These are phyloP conservation scores for Charina bottae DNA, from an alignment of 2,113 vertebrate genomes.

Conservation along the genomic window DNA sequence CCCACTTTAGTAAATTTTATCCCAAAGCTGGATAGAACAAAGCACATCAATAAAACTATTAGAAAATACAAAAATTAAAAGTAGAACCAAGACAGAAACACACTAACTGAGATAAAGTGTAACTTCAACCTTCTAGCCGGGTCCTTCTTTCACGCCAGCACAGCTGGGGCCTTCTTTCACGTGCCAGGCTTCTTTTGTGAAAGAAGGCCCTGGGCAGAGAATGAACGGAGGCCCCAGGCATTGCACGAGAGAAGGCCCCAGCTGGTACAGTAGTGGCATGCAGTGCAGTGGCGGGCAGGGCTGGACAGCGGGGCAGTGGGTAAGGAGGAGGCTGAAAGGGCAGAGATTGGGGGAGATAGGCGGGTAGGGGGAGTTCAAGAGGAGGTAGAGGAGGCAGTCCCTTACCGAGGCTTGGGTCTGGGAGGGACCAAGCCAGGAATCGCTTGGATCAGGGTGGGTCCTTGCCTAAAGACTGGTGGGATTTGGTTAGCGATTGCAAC, in stretches of 20 bases:
- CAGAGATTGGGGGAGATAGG: background rate
- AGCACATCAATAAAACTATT: background rate
- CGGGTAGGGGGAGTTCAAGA: background rate
- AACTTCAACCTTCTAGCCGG: background rate
- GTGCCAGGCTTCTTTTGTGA: background rate
- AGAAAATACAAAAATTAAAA: background rate
- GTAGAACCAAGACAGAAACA: background rate
- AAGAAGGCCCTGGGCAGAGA: background rate
- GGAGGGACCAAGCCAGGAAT: background rate
- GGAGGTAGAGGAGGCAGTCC: background rate
- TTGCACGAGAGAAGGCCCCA: background rate
- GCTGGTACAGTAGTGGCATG: background rate
- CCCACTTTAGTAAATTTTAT: background rate
- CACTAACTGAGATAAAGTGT: background rate
- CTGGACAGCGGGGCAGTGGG: background rate
- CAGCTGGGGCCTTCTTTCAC: background rate
- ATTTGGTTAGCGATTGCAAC: background rate
- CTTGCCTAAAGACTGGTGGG: background rate
- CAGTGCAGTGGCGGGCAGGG: background rate
- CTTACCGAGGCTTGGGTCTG: background rate
- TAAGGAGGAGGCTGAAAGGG: background rate
- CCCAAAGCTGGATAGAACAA: background rate
- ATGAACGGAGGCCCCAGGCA: background rate
- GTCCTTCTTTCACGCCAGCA: background rate
- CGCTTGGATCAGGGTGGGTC: background rate